A percentile compares a stretch with the other conserved stretches of the same genome.
phyloP scores from a whole-genome alignment of 2,113 vertebrate species.

The Loxodonta africana region DNA sequence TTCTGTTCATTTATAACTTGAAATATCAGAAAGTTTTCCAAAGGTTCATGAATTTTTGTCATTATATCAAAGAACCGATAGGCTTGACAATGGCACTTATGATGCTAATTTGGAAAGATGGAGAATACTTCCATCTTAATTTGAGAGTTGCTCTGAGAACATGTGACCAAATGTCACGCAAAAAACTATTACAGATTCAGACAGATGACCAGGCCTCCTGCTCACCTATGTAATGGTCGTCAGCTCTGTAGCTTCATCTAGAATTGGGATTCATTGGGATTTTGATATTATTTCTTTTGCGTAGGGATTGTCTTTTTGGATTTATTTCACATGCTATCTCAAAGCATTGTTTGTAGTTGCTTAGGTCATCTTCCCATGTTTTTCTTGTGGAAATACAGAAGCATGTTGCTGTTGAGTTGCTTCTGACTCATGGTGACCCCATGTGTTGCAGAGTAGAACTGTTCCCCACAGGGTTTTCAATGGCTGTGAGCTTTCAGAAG shows the following conservation, averaged over 20 bases:
- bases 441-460: no score
- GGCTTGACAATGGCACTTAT: rapidly evolving
- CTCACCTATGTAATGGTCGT: rapidly evolving
- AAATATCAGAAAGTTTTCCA: background rate
- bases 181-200: rapidly evolving
- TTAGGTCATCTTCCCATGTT: rapidly evolving
- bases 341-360: background rate
- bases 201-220: rapidly evolving
- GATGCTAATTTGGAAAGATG: background rate
- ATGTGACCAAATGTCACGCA: background rate
- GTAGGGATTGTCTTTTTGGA: rapidly evolving
- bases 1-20: background rate
- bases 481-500: background rate
- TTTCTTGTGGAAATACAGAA: no score
- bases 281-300: rapidly evolving
- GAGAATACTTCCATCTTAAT: background rate
- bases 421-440: no score
- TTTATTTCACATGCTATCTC: background rate
- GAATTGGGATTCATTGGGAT: rapidly evolving
- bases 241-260: rapidly evolving
- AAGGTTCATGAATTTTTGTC: background rate
- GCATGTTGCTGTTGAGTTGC: no score
- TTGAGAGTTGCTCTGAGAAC: background rate
- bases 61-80: rapidly evolving
- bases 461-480: background rate